Conservation (phyloP, 2,888 invertebrate genomes). For the Neuroscelio doddi region DNA sequence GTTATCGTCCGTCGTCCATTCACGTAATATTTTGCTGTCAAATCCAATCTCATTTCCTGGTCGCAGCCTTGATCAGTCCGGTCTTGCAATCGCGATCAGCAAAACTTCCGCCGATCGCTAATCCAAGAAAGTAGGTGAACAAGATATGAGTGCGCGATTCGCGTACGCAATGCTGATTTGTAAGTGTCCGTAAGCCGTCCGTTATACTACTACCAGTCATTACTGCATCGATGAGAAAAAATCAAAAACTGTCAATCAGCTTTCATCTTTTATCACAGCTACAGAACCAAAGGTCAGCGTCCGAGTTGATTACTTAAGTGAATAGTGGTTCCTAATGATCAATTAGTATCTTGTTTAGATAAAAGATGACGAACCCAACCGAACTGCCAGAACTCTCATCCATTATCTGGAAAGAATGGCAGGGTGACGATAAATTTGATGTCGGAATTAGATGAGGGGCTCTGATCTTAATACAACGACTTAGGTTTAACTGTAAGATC, state of each 20-base stretch:
- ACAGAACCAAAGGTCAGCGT: too few relatives aligned
- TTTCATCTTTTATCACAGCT: too few relatives aligned
- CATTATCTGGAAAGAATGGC: too few relatives aligned
- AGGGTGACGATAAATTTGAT: conserved; percentile 13
- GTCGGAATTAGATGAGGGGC: conserved; percentile 24
- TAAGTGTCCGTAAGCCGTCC: conserved; percentile 4
- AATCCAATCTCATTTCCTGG: conserved; percentile 34
- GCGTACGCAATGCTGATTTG: conserved; percentile 33
- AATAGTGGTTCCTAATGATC: too few relatives aligned
- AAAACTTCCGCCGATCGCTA: conserved; percentile 13
- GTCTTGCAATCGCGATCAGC: conserved; percentile 21
- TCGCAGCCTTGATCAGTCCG: conserved; percentile 40
- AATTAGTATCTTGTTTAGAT: too few relatives aligned
- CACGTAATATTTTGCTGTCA: conserved; percentile 36
- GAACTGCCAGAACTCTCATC: too few relatives aligned
- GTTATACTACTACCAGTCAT: too few relatives aligned
- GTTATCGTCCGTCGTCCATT: conserved; percentile 23
- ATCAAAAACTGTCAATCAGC: too few relatives aligned
- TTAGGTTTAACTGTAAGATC: conserved; percentile 50
- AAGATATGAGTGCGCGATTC: conserved; percentile 38
- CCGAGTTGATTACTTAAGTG: too few relatives aligned
- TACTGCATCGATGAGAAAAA: too few relatives aligned
- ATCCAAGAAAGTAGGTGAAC: conserved; percentile 49
- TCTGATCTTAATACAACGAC: conserved; percentile 43
- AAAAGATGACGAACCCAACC: too few relatives aligned